These are phyloP conservation scores for Antrozous pallidus DNA, from an alignment of 2,797 vertebrate species.

Conservation along the genomic window DNA sequence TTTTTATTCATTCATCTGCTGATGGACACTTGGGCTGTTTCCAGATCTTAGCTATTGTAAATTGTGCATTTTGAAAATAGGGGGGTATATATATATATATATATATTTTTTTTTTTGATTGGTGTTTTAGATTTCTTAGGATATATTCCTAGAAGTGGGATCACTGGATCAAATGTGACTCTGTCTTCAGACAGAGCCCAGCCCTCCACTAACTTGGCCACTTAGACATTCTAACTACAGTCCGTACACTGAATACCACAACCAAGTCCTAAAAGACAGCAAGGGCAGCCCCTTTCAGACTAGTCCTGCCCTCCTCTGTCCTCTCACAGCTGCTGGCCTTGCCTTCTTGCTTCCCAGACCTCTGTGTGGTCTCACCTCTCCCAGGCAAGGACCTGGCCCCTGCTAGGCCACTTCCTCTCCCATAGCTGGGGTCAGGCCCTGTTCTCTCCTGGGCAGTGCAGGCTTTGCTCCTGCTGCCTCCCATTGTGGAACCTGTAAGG, in stretches of 20 bases:
- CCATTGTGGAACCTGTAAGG: not conserved
- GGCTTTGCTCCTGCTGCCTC: not conserved
- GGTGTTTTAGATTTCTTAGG: no score
- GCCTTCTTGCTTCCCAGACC: not conserved
- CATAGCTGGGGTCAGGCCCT: accelerated
- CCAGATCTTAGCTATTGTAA: no score
- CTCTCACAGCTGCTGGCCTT: not conserved
- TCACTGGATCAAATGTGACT: no score
- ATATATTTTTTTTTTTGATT: no score
- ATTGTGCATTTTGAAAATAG: no score
- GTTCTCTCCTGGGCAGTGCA: not conserved
- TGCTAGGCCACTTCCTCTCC: not conserved
- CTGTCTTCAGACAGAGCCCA: not conserved
- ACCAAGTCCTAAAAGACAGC: no score
- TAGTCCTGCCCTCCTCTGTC: not conserved
- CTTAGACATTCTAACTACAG: not conserved
- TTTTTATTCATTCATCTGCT: no score
- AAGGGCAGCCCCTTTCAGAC: not conserved
- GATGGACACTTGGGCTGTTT: no score
- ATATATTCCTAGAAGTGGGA: no score
- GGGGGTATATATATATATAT: no score
- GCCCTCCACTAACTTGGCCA: no score
- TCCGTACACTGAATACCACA: not conserved
- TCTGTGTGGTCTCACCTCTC: not conserved
- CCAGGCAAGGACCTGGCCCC: not conserved